phyloP scores from a whole-genome alignment of 2,113 vertebrate genomes.

The Rhabdomys dilectus region DNA sequence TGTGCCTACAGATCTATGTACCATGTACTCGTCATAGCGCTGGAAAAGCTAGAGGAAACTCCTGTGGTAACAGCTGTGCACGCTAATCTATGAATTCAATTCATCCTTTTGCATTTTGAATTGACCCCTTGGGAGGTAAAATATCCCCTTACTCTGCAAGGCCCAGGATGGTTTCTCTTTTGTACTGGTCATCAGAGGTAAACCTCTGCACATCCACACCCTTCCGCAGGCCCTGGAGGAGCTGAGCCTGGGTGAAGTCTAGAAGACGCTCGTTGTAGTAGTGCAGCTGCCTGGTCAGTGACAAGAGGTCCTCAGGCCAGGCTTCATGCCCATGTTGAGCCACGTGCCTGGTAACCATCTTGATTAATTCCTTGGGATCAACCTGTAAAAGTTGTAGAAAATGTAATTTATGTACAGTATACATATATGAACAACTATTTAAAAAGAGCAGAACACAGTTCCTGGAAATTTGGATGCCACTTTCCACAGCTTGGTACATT shows the following conservation, averaged over 20 bases:
- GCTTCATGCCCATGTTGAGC: conserved; percentile 79
- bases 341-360: conserved; percentile 92
- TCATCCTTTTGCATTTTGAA: conserved; percentile 26
- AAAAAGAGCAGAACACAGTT: background rate
- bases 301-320: conserved; percentile 90
- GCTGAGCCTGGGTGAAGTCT: conserved; percentile 96
- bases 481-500: fast-evolving
- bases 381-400: conserved; percentile 82
- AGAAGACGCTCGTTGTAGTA: conserved; percentile 93
- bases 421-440: background rate
- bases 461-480: too few relatives aligned
- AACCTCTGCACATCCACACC: conserved; percentile 97
- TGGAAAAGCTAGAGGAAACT: background rate
- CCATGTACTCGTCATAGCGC: background rate
- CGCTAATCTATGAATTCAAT: background rate
- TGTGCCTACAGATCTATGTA: background rate
- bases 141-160: conserved; percentile 92
- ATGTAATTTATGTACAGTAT: background rate
- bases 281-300: conserved; percentile 90
- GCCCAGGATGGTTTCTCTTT: conserved; percentile 97
- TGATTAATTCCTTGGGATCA: conserved; percentile 94
- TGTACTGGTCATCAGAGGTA: conserved; percentile 93
- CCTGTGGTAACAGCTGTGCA: background rate
- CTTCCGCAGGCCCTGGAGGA: conserved; percentile 93
- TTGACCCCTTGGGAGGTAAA: background rate